Base-by-base conservation (phyloP, 2,888 invertebrate species). In the Macaria notata region DNA sequence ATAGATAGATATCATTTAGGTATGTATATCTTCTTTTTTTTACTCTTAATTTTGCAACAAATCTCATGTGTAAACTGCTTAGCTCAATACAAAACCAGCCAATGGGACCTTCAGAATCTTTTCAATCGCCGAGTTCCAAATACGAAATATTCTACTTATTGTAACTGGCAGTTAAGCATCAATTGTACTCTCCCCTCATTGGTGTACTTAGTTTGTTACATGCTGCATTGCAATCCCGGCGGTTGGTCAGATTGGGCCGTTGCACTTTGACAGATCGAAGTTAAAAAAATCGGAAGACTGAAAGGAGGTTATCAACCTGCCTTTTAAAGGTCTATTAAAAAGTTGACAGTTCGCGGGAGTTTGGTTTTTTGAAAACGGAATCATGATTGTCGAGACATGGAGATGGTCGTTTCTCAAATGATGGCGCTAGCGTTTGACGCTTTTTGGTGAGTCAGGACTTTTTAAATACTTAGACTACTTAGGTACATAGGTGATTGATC, bases 131-230 rank as follows among this genome's bases (percentile, higher is more conserved):
- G 41, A 41, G 58, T 53, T 61, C 62, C 62, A 58, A 63, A 64
- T 64, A 61, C 59, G 50, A 62, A 57, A 58, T 50, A 45, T 43
- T 46, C 51, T 61, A 52, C 60, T 73, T 73, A 68, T 63, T 69
- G 69, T 72, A 78, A 76, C 69, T 72, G 78, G 76, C 78, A 66
- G 56, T 52, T 49, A 44, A 48, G 38, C 31, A 36, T 68, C 85
- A 86, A 86, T 88, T 85, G 84, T 81, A 66, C 57, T 65, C 62
- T 71, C 78, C 85, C 78, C 76, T 78, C 78, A 76, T 74, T 78
- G 4, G 72, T 49, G 61, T 77, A 74, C 66, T 50, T 41, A 41
- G 8, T 36, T 36, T 4, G 33, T 4, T 63, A 58, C 64, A 75
- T 60, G 64, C 49, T 46, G 45, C 79, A 76, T 73, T 79, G 78